Base-by-base conservation (phyloP, 1,140 invertebrate genomes). In the Matsumurasca onukii region DNA sequence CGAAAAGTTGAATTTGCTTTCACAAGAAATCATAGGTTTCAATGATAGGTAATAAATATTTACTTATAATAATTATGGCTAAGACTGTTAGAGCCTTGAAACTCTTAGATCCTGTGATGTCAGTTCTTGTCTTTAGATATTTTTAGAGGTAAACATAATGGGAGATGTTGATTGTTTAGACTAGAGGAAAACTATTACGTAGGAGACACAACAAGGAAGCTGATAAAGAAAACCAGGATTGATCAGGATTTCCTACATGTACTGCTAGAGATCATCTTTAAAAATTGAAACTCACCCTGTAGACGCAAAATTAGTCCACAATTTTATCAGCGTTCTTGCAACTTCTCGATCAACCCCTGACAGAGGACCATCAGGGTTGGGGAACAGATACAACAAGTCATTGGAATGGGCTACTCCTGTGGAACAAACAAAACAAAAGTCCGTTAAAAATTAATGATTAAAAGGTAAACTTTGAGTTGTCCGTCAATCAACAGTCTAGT, bases 351-450 rank as follows among this genome's bases (percentile, higher is more conserved):
- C 82, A 0, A 22, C 61, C 5, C 69, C 63, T 3, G 74, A 79
- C 61, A 78, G 76, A n/a, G 73, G 67, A 2, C 76, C 62, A 5
- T 73, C 51, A 3, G 75, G 29, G 31, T 68, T 25, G 2, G 77
- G 81, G 69, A 84, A 81, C 13, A 83, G 66, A 70, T 82, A 85
- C 64, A 80, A 74, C 2, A 84, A 49, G 2, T 84, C 82, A 55
- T 85, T 83, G 0, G 73, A 74, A 69, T 84, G 83, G 13, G 71
- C 31, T 0, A 83, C 77, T 3, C 82, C 83, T 82, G 49, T 22
- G 20, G 34, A 39, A 5, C 5, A 9, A 39, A 39, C 34, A 39
- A 17, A 39, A 39, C 34, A 39, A n/a, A n/a, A n/a, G n/a, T n/a
- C n/a, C n/a, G n/a, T n/a, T n/a, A n/a, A n/a, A n/a, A n/a, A n/a